Evolutionary conservation across 2,888 invertebrate genomes (phyloP).

Genomic region (Rhimphoctona megacephalus): DNA sequence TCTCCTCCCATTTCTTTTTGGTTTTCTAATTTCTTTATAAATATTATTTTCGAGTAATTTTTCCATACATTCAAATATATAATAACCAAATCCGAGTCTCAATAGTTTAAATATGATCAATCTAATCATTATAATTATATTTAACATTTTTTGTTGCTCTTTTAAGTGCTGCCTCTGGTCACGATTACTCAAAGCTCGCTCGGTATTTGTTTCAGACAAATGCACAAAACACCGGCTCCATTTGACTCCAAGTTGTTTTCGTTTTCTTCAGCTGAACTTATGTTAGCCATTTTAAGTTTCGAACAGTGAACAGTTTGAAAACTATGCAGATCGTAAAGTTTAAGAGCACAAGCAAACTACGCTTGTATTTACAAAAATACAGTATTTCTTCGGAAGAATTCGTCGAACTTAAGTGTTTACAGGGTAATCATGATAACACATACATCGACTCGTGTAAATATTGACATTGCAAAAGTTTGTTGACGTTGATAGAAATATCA

Average conservation of each 20-base stretch:
- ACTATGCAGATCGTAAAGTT: background rate
- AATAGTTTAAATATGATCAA: background rate
- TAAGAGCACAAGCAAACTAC: background rate
- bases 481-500: slow-evolving; percentile 15
- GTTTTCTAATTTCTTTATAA: background rate
- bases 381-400: background rate
- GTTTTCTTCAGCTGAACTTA: background rate
- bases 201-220: background rate
- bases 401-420: background rate
- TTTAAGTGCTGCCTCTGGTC: background rate
- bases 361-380: background rate
- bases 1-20: background rate
- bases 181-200: background rate
- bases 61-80: background rate
- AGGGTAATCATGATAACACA: background rate
- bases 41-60: background rate
- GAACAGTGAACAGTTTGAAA: background rate
- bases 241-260: background rate
- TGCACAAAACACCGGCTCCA: background rate
- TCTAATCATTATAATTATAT: background rate
- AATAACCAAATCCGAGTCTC: background rate
- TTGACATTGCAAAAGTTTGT: slow-evolving; percentile 32
- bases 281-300: background rate
- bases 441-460: slow-evolving; percentile 2
- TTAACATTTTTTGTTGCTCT: background rate